Evolutionary conservation across 2,888 invertebrate genomes (phyloP), one percentile per base, ranked within the genome.

Genomic region (Neoaliturus tenellus): DNA sequence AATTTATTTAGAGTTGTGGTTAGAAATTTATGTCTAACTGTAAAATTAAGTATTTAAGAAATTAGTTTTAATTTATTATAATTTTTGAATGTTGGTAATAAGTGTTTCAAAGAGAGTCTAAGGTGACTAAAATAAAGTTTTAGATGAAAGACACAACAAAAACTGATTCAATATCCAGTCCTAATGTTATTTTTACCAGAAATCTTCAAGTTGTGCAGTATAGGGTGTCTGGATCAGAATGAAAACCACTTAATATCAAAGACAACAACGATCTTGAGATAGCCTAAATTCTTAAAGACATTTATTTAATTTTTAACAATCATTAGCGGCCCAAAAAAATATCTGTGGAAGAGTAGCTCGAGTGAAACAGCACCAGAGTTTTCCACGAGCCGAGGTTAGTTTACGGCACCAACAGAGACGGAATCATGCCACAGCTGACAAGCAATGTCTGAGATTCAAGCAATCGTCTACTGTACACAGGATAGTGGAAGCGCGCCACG

Each of bases 361-460:
- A 23, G 23, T 20, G 28, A 58, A 58, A 6, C 28, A 69, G 69
- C 69, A 69, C 69, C 69, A 39, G 39, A 67, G 33, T 39, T 35
- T 35, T 39, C 62, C 62, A 17, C 62, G 14, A n/a, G 62, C 62
- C 28, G 28, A 20, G 55, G 55, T 25, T 55, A 48, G 55, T 28
- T 62, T 31, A 31, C 62, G 51, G 31, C 69, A 23, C 48, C 44
- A 20, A 35, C 69, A 25, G 39, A 71, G 35, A 71, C 33, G n/a
- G 35, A n/a, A 71, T 69, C 71, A 71, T 71, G 71, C 41, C 71
- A 71, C 71, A 71, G 71, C 71, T 71, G 71, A 31, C 71, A 12
- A 35, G 23, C 28, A 20, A 14, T 23, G 39, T 69, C 75, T 75
- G 75, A 75, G 75, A 75, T 75, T 75, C 75, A 5, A 39, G 23